Evolutionary conservation across 2,797 vertebrate species (phyloP).

Genomic region (Crax fasciolata): DNA sequence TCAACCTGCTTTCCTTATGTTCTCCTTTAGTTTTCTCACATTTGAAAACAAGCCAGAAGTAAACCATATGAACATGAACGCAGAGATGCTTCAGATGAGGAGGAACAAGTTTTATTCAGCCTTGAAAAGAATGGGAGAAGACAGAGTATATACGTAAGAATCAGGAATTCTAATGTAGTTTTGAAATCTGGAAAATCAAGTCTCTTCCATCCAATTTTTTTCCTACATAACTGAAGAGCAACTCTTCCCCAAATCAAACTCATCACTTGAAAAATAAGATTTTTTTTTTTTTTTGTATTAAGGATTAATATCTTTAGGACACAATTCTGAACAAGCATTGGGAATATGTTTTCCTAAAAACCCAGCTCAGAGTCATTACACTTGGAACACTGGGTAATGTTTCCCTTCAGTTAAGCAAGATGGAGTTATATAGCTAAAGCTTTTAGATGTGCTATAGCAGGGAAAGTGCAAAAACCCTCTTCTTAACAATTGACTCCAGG

Average conservation of each 20-base stretch:
- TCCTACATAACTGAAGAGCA: background rate
- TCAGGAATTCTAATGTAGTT: background rate
- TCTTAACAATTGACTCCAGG: background rate
- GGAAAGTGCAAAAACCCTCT: background rate
- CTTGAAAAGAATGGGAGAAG: background rate
- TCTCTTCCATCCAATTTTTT: background rate
- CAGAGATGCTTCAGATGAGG: background rate
- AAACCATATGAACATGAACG: background rate
- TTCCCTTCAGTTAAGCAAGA: background rate
- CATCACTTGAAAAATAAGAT: background rate
- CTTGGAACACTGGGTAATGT: background rate
- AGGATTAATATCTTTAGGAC: background rate
- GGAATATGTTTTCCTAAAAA: background rate
- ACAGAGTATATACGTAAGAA: background rate
- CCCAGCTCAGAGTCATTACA: fast-evolving
- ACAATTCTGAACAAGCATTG: background rate
- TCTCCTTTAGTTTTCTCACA: background rate
- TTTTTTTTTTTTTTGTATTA: background rate
- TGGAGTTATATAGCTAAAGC: background rate
- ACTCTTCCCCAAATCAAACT: background rate
- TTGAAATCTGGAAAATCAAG: background rate
- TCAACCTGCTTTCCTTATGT: background rate
- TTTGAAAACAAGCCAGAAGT: background rate
- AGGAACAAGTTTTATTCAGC: background rate
- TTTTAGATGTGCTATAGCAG: background rate